Evolutionary conservation across 2,797 vertebrate genomes (phyloP).

Genomic region (Molossus alvarezi): DNA sequence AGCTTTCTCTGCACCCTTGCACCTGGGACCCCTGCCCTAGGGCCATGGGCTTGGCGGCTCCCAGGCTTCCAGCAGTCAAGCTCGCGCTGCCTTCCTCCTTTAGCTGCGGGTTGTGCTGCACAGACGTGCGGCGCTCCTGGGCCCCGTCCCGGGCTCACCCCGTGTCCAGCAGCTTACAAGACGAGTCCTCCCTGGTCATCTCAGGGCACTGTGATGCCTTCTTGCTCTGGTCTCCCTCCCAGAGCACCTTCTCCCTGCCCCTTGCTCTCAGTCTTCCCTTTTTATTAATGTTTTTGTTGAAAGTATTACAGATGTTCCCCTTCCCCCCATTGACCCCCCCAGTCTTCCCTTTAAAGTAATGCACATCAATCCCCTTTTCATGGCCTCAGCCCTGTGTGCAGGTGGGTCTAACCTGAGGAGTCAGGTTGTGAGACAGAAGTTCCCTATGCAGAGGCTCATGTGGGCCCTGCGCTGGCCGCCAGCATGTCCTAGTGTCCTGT

Average conservation of each 20-base stretch:
- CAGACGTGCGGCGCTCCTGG: too few relatives aligned
- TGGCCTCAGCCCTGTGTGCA: background rate
- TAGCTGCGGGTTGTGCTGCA: too few relatives aligned
- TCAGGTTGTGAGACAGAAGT: background rate
- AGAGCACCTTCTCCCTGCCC: background rate
- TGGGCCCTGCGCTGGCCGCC: background rate
- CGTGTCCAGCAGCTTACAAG: background rate
- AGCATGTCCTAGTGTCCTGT: too few relatives aligned
- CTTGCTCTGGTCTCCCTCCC: background rate
- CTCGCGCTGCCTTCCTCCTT: background rate
- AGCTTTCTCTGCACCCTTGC: background rate
- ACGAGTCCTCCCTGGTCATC: background rate
- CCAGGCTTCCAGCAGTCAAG: background rate
- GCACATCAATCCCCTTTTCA: too few relatives aligned
- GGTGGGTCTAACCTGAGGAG: background rate
- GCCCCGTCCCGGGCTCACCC: too few relatives aligned
- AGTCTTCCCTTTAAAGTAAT: background rate
- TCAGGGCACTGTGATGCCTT: accelerated
- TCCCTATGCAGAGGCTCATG: background rate
- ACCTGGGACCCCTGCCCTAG: background rate
- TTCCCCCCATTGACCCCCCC: background rate
- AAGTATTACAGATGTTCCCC: too few relatives aligned
- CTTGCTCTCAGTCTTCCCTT: too few relatives aligned
- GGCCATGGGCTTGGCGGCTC: background rate
- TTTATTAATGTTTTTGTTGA: too few relatives aligned